These are phyloP conservation scores for Ceratosolen solmsi DNA, from an alignment of 1,140 invertebrate genomes.

Conservation along the genomic window DNA sequence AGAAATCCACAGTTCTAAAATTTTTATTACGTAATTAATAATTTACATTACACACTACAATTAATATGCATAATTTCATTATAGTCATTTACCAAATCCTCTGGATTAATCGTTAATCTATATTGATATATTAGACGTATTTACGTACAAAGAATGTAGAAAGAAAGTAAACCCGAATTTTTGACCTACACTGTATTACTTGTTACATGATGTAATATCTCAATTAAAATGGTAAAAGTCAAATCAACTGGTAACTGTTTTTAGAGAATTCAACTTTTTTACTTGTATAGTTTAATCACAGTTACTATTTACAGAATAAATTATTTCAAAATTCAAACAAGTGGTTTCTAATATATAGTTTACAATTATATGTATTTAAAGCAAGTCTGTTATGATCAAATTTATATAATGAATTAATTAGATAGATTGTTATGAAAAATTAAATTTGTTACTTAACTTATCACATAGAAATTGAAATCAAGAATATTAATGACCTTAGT, in stretches of 20 bases:
- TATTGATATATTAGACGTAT: neutral
- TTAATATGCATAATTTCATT: too few relatives aligned
- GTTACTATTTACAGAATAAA: slow-evolving; percentile 15
- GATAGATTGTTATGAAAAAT: too few relatives aligned
- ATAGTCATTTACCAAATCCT: too few relatives aligned
- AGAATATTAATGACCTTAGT: too few relatives aligned
- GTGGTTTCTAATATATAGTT: neutral
- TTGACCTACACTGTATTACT: neutral
- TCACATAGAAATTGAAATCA: too few relatives aligned
- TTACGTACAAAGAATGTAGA: neutral
- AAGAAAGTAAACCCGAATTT: slow-evolving; percentile 25
- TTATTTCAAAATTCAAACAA: slow-evolving; percentile 26
- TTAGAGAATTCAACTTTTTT: slow-evolving; percentile 29
- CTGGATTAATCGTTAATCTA: too few relatives aligned
- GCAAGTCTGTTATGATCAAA: neutral
- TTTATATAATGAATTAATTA: too few relatives aligned
- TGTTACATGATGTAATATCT: slow-evolving; percentile 31
- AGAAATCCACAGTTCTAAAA: too few relatives aligned
- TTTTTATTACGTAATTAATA: too few relatives aligned
- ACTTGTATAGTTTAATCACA: neutral
- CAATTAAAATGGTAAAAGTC: slow-evolving; percentile 28
- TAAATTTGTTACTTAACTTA: too few relatives aligned
- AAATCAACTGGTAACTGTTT: neutral
- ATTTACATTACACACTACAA: too few relatives aligned
- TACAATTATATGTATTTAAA: neutral